Percentiles rank a stretch among this genome's conserved stretches.
Evolutionary conservation across 1,140 invertebrate genomes (phyloP).

Genomic region (Saccostrea glomerata): DNA sequence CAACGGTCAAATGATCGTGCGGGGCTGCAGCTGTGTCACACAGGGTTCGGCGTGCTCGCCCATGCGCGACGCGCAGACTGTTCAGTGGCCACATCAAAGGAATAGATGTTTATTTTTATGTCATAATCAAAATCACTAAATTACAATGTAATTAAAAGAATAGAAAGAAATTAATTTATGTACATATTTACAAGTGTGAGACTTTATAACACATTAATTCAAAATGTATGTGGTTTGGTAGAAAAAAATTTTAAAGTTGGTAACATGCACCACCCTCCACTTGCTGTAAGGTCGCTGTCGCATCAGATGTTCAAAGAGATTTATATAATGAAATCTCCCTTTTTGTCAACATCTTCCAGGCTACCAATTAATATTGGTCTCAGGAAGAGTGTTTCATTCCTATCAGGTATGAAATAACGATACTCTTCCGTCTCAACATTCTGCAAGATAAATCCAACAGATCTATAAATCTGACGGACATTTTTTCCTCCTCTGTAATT

Average conservation of each 20-base stretch:
- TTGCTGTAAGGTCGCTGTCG: background rate
- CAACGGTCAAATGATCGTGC: background rate
- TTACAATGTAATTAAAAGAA: background rate
- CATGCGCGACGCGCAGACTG: background rate
- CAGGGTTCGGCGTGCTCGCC: background rate
- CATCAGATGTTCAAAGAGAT: background rate
- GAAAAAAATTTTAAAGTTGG: background rate
- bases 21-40: background rate
- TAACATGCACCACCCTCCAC: background rate
- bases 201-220: background rate
- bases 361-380: too few species aligned
- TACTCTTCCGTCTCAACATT: too few species aligned
- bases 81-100: too few species aligned
- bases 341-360: too few species aligned
- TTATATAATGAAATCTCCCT: too few species aligned
- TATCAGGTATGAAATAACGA: too few species aligned
- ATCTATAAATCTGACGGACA: too few species aligned
- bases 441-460: too few species aligned
- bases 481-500: too few species aligned
- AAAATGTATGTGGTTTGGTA: background rate
- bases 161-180: background rate
- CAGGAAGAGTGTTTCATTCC: too few species aligned
- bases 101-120: too few species aligned
- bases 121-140: background rate
- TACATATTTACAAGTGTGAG: background rate